Conservation (phyloP, 2,888 invertebrate species). For the Drosophila meridionalis region DNA sequence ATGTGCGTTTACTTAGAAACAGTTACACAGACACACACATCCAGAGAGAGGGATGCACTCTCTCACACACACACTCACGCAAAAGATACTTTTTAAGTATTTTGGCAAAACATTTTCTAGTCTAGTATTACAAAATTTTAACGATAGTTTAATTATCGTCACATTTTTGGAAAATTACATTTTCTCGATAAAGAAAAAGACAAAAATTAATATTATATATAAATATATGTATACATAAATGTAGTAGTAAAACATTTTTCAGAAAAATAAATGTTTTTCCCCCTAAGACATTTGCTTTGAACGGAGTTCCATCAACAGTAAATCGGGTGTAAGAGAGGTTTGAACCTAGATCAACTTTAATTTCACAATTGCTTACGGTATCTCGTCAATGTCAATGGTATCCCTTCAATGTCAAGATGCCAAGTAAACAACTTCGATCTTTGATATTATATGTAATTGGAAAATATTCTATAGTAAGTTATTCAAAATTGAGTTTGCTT, state of each 20-base stretch:
- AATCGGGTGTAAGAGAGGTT: too few species aligned
- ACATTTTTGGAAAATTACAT: slow-evolving; percentile 46
- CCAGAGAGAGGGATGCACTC: slow-evolving; percentile 29
- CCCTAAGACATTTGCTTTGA: slow-evolving; percentile 13
- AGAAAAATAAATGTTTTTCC: slow-evolving; percentile 56
- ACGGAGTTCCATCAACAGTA: neutral
- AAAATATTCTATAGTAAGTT: neutral
- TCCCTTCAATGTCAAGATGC: neutral
- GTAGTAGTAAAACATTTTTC: slow-evolving; percentile 60
- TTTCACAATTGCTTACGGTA: neutral
- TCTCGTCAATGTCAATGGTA: too few species aligned
- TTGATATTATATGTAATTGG: neutral
- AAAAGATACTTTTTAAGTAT: slow-evolving; percentile 55
- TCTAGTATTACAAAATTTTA: slow-evolving; percentile 64
- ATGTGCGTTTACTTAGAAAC: slow-evolving; percentile 55
- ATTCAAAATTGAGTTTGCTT: too few species aligned
- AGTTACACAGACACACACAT: slow-evolving; percentile 26
- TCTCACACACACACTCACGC: slow-evolving; percentile 15
- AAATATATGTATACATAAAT: slow-evolving; percentile 42
- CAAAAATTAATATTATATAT: slow-evolving; percentile 15
- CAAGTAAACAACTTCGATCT: neutral
- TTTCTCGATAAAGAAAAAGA: slow-evolving; percentile 15
- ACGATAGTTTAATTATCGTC: slow-evolving; percentile 54
- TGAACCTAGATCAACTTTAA: neutral
- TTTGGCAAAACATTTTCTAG: slow-evolving; percentile 72